Percentiles rank a stretch among this genome's conserved stretches.
These are phyloP conservation scores for Solenopsis invicta DNA, from an alignment of 1,140 invertebrate genomes.

Conservation along the genomic window DNA sequence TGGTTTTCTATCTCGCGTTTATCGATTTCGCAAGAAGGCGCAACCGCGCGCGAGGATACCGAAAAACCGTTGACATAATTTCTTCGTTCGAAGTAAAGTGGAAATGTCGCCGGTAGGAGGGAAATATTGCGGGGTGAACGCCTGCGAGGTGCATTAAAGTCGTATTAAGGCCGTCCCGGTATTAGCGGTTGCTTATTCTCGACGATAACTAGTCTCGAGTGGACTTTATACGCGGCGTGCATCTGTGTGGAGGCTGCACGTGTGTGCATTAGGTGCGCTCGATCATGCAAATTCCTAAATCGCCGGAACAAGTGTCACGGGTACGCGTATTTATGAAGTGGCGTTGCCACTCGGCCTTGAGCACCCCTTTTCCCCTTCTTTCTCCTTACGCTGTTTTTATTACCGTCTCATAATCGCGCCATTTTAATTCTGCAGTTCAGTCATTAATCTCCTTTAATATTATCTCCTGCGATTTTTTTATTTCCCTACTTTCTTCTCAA, in stretches of 20 bases:
- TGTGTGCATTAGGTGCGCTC: constrained; percentile 24
- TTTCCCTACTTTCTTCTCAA: not conserved
- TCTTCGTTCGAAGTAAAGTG: constrained; percentile 15
- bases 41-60: not conserved
- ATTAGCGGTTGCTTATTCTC: constrained; percentile 68
- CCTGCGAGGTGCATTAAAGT: constrained; percentile 73
- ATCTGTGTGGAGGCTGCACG: not conserved
- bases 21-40: constrained; percentile 65
- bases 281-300: constrained; percentile 76
- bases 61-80: constrained; percentile 59
- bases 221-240: not conserved
- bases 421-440: not conserved
- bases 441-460: not conserved
- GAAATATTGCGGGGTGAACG: constrained; percentile 58
- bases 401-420: constrained; percentile 3
- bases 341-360: constrained; percentile 33
- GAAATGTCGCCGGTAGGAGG: constrained; percentile 5
- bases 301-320: constrained; percentile 71
- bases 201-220: constrained; percentile 55
- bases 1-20: constrained; percentile 63
- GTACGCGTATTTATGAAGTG: constrained; percentile 44
- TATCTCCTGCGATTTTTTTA: not conserved
- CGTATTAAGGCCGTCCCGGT: constrained; percentile 74
- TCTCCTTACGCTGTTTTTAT: constrained; percentile 26
- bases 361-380: constrained; percentile 13